Base-by-base conservation (phyloP, 2,888 invertebrate genomes). In the Melinaea menophilus region DNA sequence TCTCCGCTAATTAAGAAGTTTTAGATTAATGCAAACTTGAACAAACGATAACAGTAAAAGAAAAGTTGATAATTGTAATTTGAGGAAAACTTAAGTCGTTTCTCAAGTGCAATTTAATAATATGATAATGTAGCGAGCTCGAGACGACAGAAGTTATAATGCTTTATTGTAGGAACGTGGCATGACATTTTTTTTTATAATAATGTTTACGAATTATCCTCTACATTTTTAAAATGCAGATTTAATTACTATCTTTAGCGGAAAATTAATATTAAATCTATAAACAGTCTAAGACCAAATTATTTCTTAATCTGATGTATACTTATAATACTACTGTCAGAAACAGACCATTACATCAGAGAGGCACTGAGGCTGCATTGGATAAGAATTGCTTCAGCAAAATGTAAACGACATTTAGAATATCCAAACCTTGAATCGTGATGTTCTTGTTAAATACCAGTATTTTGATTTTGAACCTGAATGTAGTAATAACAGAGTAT, bases 1-100 rank as follows among this genome's bases (percentile, higher is more conserved):
- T 57, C 47, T 74, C 65, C 77, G 77, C 81, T 86, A 86, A 87
- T 86, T 87, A 85, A 85, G 82, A 86, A 87, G 81, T 86, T 86
- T 81, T 75, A 67, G 64, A 75, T 75, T 75, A 79, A 74, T 83
- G 83, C 78, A 79, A 79, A 78, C 78, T 79, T 51, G 13, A n/a
- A n/a, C 51, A 51, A 51, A 51, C 22, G 31, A 51, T 51, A 51
- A 31, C 51, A 51, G 51, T 51, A 51, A 51, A 51, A 51, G 51
- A 51, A 51, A 31, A 51, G 51, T 51, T 51, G 51, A 51, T 51
- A 51, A 51, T 51, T 51, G 22, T 51, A 51, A 51, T 51, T 51
- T 51, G 51, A 9, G 51, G 51, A 12, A 22, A 31, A 51, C 2
- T 22, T 9, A 51, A 51, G 51, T 51, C 31, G 51, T 51, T 51